Base-by-base conservation (phyloP, 2,888 invertebrate genomes). In the Lithosia quadra region DNA sequence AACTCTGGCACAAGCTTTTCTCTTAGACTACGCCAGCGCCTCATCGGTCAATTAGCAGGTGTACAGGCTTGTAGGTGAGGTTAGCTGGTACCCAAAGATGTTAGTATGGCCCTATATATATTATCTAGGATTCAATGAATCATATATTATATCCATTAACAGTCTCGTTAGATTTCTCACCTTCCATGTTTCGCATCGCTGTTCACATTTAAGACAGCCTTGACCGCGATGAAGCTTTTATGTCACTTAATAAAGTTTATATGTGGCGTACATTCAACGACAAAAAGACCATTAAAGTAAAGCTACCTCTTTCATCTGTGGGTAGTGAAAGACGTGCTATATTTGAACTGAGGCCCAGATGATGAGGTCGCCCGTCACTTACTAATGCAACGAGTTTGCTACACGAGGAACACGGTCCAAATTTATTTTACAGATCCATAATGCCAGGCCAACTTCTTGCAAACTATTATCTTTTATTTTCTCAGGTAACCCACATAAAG, bases 191-290 rank as follows among this genome's bases (percentile, higher is more conserved):
- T 61, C 69, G 63, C 65, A 68, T 21, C 55, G 49, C 60, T 67
- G 60, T 67, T 64, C 69, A 67, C 72, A 71, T 81, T 73, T 68
- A 69, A 66, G 68, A 49, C 56, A 78, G 71, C 81, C 82, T 80
- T 82, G 82, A 78, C 78, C 81, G 76, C 67, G 62, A 67, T 34
- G 69, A 36, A 33, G 70, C 74, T 73, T 76, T 76, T 77, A 74
- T 76, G 82, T 76, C 71, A 74, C 67, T 57, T 73, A 73, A 71
- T 77, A 82, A 77, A 76, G 64, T 74, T 76, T 65, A 65, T 67
- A 79, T 75, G 79, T 83, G 81, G 68, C 74, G 69, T 73, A 74
- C 66, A 73, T 73, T 72, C 74, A 69, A 58, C 58, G 43, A 63
- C 71, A 71, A 76, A 80, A 71, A 71, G 69, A 68, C 70, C 39